Evolutionary conservation across 2,113 vertebrate species (phyloP), one percentile per base, ranked within the genome.

Genomic region (Bubo bubo): DNA sequence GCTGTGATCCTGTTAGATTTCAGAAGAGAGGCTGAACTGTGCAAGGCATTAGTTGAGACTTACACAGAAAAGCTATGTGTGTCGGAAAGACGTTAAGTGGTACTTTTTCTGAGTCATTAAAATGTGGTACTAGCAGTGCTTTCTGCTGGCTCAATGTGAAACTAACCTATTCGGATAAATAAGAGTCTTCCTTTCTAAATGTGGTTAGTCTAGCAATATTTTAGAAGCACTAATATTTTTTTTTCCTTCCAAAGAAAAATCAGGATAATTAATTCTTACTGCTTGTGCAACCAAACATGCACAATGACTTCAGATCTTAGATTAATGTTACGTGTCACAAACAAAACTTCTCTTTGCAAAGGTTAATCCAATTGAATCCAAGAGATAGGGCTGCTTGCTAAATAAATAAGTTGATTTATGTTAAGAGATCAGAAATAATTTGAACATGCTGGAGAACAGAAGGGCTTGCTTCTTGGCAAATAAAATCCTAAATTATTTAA

Each of bases 391-490:
- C 71, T 95, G 56, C 75, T 90, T 94, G 68, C 55, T 90, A 91
- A 85, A 90, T 88, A 94, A 92, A 87, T 92, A 90, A 90, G 22
- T 35, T 91, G 74, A 81, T 88, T 95, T 93, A 76, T 88, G n/a
- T 47, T 91, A 91, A 95, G 93, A 93, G 91, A 91, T 86, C 49
- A 88, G 50, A 87, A 93, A 87, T 93, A 93, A 81, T 95, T 93
- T 35, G 55, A 95, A 82, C 88, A 75, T 81, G 53, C 80, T 92
- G 74, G 52, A 76, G 89, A 92, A 84, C 77, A 97, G 91, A 94
- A 91, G 70, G 81, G 27, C 52, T 81, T 90, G n/a, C 32, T 88
- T 95, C 84, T 90, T 84, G 56, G 71, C 91, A 95, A 94, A 93
- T 90, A 90, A 91, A 88, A 72, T 88, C 39, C 47, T 88, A 58